Evolutionary conservation across 2,888 invertebrate species (phyloP), one percentile per base, ranked within the genome.

Genomic region (Phoenoteleia sp.): DNA sequence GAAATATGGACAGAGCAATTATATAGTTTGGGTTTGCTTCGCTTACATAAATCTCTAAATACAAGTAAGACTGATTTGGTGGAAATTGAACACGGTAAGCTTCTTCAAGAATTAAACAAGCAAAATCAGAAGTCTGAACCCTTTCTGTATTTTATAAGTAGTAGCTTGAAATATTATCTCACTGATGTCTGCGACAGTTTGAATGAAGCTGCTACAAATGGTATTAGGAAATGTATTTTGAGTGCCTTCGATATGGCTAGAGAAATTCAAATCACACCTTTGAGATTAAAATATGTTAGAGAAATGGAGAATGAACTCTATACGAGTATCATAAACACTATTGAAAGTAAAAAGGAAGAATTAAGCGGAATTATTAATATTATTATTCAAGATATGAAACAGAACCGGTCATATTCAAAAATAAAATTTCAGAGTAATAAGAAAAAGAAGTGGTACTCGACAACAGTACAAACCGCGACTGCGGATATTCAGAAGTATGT

Each of bases 181-280:
- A 90, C 95, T 79, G 94, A 94, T 66, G 94, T 94, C 3, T 94
- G 95, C 80, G 95, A 94, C n/a, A 93, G 92, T 86, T 88, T 95
- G 15, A 95, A 95, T 81, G 95, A 95, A 93, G 94, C 96, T 29
- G 97, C 97, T 92, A 96, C 96, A 82, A 95, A 95, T 89, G 95
- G 96, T 87, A 94, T 98, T 52, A 96, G 97, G 89, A 96, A 96
- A 92, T 97, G 98, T 91, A 97, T 98, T 80, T 94, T 98, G 80
- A 96, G 96, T 60, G 98, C 98, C 0, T 98, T 97, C 94, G 98
- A 98, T 93, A 96, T 98, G 97, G 97, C 97, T 66, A 94, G 98
- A 2, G 97, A 98, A 93, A 95, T 98, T 91, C 96, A 98, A 91
- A 97, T 98, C 15, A 97, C 98, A 0, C 98, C 98, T 0, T 96